These are phyloP conservation scores for Chirona hameri DNA, from an alignment of 2,888 invertebrate genomes.

Conservation along the genomic window DNA sequence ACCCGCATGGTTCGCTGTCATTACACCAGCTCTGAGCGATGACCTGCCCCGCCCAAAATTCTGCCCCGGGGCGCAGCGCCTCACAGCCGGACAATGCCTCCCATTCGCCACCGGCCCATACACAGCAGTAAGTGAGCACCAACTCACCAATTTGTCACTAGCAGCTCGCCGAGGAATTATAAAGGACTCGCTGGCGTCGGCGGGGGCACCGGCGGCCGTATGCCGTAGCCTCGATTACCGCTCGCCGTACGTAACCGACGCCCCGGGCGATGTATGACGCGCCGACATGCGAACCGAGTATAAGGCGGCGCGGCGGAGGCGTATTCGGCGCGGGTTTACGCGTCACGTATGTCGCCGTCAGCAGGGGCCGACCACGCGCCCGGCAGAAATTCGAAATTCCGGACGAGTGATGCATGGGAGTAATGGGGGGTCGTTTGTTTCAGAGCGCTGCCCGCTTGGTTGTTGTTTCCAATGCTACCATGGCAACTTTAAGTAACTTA, in stretches of 20 bases:
- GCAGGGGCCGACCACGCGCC: not conserved
- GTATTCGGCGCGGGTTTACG: not conserved
- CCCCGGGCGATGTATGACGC: not conserved
- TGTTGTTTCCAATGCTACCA: not conserved
- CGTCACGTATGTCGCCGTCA: not conserved
- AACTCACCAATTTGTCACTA: not conserved
- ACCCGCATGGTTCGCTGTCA: too few species aligned
- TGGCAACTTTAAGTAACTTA: not conserved
- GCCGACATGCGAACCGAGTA: not conserved
- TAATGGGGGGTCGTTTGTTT: not conserved
- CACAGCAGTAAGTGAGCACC: not conserved
- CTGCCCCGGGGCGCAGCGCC: not conserved
- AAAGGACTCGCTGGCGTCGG: not conserved
- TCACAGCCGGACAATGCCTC: not conserved
- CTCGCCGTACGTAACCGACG: too few species aligned
- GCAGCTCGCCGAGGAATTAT: not conserved
- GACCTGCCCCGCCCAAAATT: not conserved
- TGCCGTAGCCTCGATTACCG: not conserved
- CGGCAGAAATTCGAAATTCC: not conserved
- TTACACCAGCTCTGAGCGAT: not conserved
- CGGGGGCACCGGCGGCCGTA: not conserved
- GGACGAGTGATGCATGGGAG: not conserved
- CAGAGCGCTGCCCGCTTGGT: not conserved
- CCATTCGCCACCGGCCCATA: not conserved
- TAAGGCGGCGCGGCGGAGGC: not conserved